phyloP scores from a whole-genome alignment of 2,888 invertebrate genomes.

The Brachyptera putata region DNA sequence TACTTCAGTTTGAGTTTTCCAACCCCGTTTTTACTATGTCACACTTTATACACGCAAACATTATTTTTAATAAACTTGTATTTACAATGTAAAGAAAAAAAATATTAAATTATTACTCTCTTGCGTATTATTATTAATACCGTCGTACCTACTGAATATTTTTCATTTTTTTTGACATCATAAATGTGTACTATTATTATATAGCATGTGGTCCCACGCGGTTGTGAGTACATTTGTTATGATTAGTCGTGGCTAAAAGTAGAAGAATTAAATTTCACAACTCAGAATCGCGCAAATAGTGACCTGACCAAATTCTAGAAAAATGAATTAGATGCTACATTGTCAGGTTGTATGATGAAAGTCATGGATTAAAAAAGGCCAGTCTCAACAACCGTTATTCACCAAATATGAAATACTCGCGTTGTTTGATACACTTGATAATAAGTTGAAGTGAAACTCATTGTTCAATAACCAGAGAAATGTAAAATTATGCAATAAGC shows the following conservation, averaged over 20 bases:
- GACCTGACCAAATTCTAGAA: no score
- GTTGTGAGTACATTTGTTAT: constrained; percentile 4
- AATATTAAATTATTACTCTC: constrained; percentile 12
- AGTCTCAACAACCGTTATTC: no score
- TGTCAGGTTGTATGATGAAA: no score
- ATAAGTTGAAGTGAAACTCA: no score
- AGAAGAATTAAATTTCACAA: no score
- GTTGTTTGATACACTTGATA: no score
- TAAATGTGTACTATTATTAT: constrained; percentile 11
- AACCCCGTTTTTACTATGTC: not conserved
- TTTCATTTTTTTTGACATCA: constrained; percentile 5
- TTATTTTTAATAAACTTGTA: constrained; percentile 9
- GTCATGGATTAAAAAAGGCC: no score
- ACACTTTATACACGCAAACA: not conserved
- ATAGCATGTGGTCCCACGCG: not conserved
- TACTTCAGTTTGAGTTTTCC: not conserved
- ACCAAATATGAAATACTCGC: no score
- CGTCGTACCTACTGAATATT: constrained; percentile 1
- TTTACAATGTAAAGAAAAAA: not conserved
- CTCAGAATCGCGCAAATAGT: no score
- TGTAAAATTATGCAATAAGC: no score
- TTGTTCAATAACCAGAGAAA: no score
- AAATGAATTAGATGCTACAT: no score
- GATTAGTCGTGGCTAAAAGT: constrained; percentile 11
- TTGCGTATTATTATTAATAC: constrained; percentile 13